Base-by-base conservation (phyloP, 2,113 vertebrate genomes). In the Lepus americanus region DNA sequence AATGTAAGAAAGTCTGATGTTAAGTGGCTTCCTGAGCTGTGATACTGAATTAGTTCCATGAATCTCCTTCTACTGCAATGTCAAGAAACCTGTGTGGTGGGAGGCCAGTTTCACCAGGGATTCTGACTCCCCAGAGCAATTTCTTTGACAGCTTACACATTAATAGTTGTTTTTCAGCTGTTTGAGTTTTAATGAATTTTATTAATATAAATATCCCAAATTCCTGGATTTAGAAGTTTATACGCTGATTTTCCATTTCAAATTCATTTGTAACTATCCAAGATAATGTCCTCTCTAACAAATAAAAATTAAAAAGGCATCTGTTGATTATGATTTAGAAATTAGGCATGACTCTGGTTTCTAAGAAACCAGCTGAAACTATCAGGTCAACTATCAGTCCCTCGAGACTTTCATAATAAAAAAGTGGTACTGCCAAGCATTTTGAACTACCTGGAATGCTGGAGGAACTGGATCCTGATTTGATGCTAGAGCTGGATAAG, bases 401-500 rank as follows among this genome's bases (percentile, higher is more conserved):
- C 69, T 55, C 55, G 64, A n/a, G 55, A 76, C 36, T 2, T 66
- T 77, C 33, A 39, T 9, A 63, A 6, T 77, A n/a, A 53, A 4
- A 59, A 59, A 44, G 27, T 4, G n/a, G 44, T 23, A 39, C 66
- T 76, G 84, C 69, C 22, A 87, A 17, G 53, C 4, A 55, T 91
- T 89, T 17, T 39, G n/a, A 67, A 97, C 96, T 97, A 99, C 99
- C 99, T 96, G 99, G 99, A 94, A 99, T 99, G 98, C 99, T 99
- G 92, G 99, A 99, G 25, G 99, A 99, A 96, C 99, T 99, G 96
- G 99, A 99, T 92, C 99, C 99, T 19, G 99, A 99, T 95, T 99
- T 99, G 97, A 99, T 99, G 97, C 99, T 99, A 95, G 99, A 99
- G 92, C 99, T 99, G 77, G 99, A 99, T 84, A 99, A 98, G 39